These are phyloP conservation scores for Strix aluco DNA, from an alignment of 2,113 vertebrate genomes.

Conservation along the genomic window DNA sequence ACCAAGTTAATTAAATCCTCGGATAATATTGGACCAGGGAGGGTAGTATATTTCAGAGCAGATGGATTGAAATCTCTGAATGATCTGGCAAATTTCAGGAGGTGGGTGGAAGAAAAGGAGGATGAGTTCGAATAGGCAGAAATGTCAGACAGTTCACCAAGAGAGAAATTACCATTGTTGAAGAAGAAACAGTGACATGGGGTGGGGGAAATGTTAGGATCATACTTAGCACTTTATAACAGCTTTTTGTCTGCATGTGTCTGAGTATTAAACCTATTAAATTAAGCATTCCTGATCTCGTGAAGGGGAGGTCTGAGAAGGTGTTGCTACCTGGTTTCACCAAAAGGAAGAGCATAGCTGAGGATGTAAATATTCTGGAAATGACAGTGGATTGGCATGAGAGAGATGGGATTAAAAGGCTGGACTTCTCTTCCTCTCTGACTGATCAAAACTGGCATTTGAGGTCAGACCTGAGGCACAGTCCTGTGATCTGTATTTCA, in stretches of 20 bases:
- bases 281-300: neutral
- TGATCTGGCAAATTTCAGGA: conserved; percentile 5
- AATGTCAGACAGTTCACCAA: neutral
- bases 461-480: neutral
- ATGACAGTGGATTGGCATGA: neutral
- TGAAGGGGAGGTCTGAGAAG: neutral
- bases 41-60: neutral
- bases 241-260: neutral
- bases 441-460: neutral
- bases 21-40: neutral
- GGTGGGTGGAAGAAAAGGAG: neutral
- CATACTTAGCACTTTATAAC: neutral
- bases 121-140: neutral
- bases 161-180: neutral
- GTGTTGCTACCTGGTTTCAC: neutral
- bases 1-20: conserved; percentile 24
- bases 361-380: neutral
- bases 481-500: neutral
- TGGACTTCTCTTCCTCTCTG: neutral
- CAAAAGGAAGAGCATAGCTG: neutral
- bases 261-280: neutral
- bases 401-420: neutral
- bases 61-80: neutral
- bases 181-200: neutral
- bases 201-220: neutral